Base-by-base conservation (phyloP, 2,888 invertebrate species). In the Agrochola litura region DNA sequence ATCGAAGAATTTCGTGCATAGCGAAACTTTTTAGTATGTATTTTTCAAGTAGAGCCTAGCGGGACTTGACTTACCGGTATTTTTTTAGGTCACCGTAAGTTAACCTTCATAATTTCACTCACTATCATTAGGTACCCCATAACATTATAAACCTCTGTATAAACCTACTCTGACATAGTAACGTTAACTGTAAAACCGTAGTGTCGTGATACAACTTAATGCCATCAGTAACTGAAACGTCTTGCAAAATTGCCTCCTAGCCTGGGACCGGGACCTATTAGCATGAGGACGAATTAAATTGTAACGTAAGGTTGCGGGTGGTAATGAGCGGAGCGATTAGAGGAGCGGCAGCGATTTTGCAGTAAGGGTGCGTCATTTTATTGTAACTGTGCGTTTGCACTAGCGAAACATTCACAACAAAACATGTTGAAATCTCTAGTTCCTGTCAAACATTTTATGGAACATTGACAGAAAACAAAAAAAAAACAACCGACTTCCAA, bases 261-360 rank as follows among this genome's bases (percentile, higher is more conserved):
- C 89, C 86, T n/a, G 84, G 88, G 86, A 89, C 89, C 87, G 83
- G 88, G 81, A 86, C 88, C 92, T 91, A 93, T 93, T 94, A 93
- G 92, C 92, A 91, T 92, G 91, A 86, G 90, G 86, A 81, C 73
- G 89, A 93, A 92, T 93, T 92, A 92, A 92, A 93, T 93, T 92
- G 90, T 88, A 82, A 86, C 66, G 19, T 64, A 22, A 60, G 71
- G 67, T 58, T 74, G 56, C 10, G 6, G 6, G 46, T 37, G 25
- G 68, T 78, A 68, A 79, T 66, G 85, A 73, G 67, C 25, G 54
- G 41, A 61, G 83, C 74, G 70, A 16, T 25, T 2, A 30, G 60
- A n/a, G 63, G 14, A 63, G 82, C 73, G 73, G 73, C 0, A 43
- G 73, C 77, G 82, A 66, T 74, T 80, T 73, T 61, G 22, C 25